These are phyloP conservation scores for Tetrax tetrax DNA, from an alignment of 2,113 vertebrate genomes.

Conservation along the genomic window DNA sequence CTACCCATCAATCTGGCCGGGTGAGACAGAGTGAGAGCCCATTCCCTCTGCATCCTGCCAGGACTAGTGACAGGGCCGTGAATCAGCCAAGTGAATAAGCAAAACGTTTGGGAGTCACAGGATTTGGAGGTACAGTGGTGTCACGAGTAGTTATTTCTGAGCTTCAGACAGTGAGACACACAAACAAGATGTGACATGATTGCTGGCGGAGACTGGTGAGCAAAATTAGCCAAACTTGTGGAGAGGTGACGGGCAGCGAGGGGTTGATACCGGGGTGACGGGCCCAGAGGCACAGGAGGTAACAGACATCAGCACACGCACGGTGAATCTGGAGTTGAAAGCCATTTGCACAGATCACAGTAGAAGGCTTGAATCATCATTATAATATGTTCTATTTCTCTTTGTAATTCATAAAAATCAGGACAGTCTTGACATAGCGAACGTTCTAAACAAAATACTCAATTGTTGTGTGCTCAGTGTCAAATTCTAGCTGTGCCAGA, in stretches of 20 bases:
- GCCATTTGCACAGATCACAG: background rate
- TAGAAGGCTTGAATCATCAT: background rate
- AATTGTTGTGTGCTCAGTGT: background rate
- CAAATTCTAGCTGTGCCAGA: background rate
- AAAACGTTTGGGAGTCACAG: slow-evolving; percentile 24
- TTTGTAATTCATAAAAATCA: background rate
- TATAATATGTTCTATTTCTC: background rate
- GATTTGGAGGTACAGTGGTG: background rate
- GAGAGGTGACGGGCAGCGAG: background rate
- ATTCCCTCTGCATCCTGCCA: background rate
- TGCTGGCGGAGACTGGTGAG: background rate
- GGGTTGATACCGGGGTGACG: background rate
- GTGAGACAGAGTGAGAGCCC: background rate
- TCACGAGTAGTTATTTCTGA: slow-evolving; percentile 23
- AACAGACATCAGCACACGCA: background rate
- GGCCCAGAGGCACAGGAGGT: background rate
- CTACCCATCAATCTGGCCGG: background rate
- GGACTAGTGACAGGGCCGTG: background rate
- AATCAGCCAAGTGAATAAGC: slow-evolving; percentile 28
- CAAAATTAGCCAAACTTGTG: background rate
- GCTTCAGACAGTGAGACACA: background rate
- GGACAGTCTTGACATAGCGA: background rate
- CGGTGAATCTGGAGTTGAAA: background rate
- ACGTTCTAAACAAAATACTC: background rate
- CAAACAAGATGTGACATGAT: slow-evolving; percentile 4